Percentiles rank a stretch among this genome's conserved stretches.
These are phyloP conservation scores for Acropternis orthonyx DNA, from an alignment of 2,797 vertebrate species.

Conservation along the genomic window DNA sequence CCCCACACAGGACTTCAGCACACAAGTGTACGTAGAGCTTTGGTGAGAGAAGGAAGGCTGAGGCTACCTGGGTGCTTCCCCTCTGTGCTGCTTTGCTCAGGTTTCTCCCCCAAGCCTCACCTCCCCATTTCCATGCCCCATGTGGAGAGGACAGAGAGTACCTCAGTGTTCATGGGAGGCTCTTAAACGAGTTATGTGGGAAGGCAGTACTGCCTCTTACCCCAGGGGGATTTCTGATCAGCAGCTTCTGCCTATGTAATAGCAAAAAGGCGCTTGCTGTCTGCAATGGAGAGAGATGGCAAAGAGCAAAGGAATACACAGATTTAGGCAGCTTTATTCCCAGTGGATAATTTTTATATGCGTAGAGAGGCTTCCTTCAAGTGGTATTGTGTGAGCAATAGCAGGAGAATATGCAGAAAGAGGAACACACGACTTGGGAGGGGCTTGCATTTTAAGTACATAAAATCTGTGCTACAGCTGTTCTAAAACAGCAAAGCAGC, in stretches of 20 bases:
- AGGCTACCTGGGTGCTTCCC: neutral
- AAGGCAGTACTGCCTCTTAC: neutral
- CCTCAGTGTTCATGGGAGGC: neutral
- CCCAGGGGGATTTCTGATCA: neutral
- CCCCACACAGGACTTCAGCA: slow-evolving; percentile 98
- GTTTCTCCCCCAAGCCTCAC: neutral
- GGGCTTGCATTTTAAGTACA: neutral
- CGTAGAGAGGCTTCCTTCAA: neutral
- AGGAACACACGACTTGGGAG: neutral
- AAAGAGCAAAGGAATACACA: neutral
- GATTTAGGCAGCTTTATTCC: neutral
- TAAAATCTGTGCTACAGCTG: neutral
- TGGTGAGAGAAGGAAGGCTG: neutral
- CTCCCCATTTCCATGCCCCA: neutral
- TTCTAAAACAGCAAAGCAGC: neutral
- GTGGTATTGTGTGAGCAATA: neutral
- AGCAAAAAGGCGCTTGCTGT: neutral
- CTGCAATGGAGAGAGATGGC: neutral
- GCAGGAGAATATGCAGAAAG: neutral
- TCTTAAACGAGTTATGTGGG: neutral
- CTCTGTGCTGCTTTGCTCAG: neutral
- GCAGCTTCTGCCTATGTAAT: rapidly evolving
- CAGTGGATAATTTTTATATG: neutral
- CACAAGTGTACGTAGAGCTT: slow-evolving; percentile 89
- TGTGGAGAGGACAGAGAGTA: neutral